Percentiles rank a stretch among this genome's conserved stretches.
Conservation (phyloP, 2,888 invertebrate species). For the Hermodice carunculata region DNA sequence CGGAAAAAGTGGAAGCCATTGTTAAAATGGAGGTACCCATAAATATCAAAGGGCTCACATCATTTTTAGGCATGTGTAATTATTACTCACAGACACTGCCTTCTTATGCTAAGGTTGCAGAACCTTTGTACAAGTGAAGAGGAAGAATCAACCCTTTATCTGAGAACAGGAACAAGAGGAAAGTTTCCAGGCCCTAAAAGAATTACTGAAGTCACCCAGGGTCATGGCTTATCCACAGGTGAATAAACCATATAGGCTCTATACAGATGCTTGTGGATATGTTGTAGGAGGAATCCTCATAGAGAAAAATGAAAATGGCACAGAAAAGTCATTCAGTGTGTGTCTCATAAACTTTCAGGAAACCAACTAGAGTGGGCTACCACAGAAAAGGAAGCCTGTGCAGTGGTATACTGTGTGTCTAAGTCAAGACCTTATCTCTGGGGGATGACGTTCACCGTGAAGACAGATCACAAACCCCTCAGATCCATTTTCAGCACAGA, state of each 20-base stretch:
- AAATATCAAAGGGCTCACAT: no score
- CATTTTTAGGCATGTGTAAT: no score
- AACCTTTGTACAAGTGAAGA: slow-evolving; percentile 10
- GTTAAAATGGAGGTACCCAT: not conserved
- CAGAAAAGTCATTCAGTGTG: slow-evolving; percentile 4
- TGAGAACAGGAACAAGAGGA: slow-evolving; percentile 1
- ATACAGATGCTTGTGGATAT: slow-evolving; percentile 4
- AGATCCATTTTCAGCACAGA: slow-evolving; percentile 1
- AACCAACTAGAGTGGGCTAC: slow-evolving; percentile 1
- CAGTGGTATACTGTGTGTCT: not conserved
- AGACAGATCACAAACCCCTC: slow-evolving; percentile 22
- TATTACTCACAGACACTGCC: slow-evolving; percentile 16
- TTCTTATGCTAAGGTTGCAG: slow-evolving; percentile 16
- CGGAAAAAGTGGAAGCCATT: slow-evolving; percentile 26
- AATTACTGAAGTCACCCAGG: not conserved
- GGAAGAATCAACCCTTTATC: not conserved
- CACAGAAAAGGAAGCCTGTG: slow-evolving; percentile 17
- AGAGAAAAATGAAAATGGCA: not conserved
- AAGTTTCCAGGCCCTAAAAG: not conserved
- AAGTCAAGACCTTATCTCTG: slow-evolving; percentile 13
- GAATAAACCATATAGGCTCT: slow-evolving; percentile 7
- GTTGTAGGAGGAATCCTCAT: slow-evolving; percentile 5
- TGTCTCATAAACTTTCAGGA: not conserved
- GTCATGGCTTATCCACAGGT: slow-evolving; percentile 4
- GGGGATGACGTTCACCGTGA: not conserved